Evolutionary conservation across 2,113 vertebrate species (phyloP), one percentile per base, ranked within the genome.

Genomic region (Rhineura floridana): DNA sequence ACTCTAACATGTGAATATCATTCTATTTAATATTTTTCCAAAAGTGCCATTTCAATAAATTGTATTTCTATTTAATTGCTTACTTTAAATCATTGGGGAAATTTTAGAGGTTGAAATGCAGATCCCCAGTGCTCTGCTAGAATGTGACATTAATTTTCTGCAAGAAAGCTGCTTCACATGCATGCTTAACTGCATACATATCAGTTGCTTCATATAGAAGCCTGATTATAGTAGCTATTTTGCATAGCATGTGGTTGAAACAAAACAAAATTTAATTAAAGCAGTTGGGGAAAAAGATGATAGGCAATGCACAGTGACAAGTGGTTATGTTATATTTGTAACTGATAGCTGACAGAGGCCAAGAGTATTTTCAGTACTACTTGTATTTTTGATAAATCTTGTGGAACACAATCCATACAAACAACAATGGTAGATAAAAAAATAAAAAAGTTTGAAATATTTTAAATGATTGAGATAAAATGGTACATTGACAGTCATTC

Each of bases 71-170:
- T 96, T 97, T 97, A 97, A 97, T 98, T 97, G 96, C 94, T 95
- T 97, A 94, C 94, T 96, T 97, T 96, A 95, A 97, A 93, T 95
- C 96, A 94, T 95, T 96, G 96, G 97, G 97, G 96, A 97, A 97
- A 97, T 97, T 97, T 96, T 95, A 95, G 95, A 95, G 83, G 94
- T 94, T 96, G 95, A 96, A 97, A 96, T 94, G 91, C 95, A 95
- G 93, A 95, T 97, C 96, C 95, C 95, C 87, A 89, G 95, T 95
- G 96, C 93, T 97, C 52, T 86, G 93, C 94, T 94, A 94, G 91
- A 97, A 95, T 96, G 94, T 95, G 93, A 95, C 93, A 95, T 95
- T 97, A 96, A 96, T 96, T 96, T 97, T 86, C 93, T 95, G 91
- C 92, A 92, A 95, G 94, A 96, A 95, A 93, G 88, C 88, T 62